phyloP scores from a whole-genome alignment of 2,113 vertebrate genomes.

The Sciurus niger region DNA sequence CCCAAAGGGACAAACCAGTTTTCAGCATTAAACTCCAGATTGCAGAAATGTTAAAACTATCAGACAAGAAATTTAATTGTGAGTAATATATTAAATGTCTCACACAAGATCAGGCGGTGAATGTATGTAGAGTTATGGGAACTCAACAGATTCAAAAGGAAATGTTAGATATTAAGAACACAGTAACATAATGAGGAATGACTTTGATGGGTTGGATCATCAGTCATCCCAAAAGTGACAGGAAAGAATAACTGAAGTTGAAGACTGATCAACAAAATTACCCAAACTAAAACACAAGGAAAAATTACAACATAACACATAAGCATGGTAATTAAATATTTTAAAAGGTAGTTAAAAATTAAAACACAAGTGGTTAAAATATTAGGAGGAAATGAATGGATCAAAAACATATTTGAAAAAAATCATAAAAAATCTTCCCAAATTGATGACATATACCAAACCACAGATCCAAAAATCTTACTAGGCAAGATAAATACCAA shows the following conservation, averaged over 20 bases:
- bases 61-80: neutral
- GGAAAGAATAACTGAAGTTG: neutral
- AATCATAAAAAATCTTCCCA: neutral
- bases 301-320: neutral
- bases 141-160: neutral
- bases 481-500: neutral
- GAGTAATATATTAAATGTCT: neutral
- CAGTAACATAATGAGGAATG: neutral
- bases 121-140: neutral
- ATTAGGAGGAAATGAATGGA: neutral
- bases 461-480: neutral
- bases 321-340: neutral
- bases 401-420: neutral
- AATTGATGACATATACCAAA: neutral
- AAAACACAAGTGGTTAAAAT: neutral
- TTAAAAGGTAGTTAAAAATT: neutral
- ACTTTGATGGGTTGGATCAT: neutral
- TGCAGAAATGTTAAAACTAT: neutral
- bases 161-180: neutral
- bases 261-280: neutral
- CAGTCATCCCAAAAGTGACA: neutral
- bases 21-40: neutral
- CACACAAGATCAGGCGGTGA: neutral
- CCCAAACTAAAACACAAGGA: neutral
- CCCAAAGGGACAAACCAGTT: neutral